A percentile compares a stretch with the other conserved stretches of the same genome.
phyloP scores from a whole-genome alignment of 2,888 invertebrate genomes.

The Drosophila monieri region DNA sequence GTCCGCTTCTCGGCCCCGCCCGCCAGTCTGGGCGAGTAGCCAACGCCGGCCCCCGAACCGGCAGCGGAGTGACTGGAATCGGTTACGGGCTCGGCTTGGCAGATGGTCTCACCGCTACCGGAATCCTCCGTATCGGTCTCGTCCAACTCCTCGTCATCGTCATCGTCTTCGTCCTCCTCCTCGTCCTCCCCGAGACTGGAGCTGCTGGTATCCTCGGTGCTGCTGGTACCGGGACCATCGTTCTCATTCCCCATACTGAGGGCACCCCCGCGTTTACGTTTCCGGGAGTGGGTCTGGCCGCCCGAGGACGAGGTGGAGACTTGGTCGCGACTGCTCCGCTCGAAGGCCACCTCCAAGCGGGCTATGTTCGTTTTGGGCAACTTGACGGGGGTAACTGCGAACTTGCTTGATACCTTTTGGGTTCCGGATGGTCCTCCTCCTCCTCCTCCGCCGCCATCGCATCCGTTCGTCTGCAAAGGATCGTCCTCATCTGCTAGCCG shows the following conservation, averaged over 20 bases:
- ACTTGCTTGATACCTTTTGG: conserved; percentile 63
- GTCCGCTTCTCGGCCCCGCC: conserved; percentile 57
- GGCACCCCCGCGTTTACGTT: background rate
- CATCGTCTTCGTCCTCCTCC: conserved; percentile 30
- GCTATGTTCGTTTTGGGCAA: conserved; percentile 55
- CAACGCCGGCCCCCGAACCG: background rate
- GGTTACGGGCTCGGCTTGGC: background rate
- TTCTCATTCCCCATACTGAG: conserved; percentile 4
- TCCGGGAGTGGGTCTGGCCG: background rate
- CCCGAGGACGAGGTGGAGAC: background rate
- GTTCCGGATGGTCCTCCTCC: conserved; percentile 2
- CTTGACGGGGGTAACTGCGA: conserved; percentile 65
- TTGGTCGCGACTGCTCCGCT: conserved; percentile 1
- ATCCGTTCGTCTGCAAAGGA: background rate
- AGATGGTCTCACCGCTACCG: conserved; percentile 3
- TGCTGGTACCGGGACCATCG: conserved; percentile 8
- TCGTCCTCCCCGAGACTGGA: conserved; percentile 7
- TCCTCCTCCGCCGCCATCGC: conserved; percentile 18
- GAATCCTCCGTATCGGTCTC: conserved; percentile 5
- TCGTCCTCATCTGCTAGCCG: conserved; percentile 50
- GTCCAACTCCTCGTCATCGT: conserved; percentile 26
- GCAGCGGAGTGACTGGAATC: background rate
- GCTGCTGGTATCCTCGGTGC: conserved; percentile 50
- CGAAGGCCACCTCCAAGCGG: conserved; percentile 61
- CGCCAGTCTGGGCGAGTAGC: conserved; percentile 40